Evolutionary conservation across 2,113 vertebrate species (phyloP).

Genomic region (Procavia capensis): DNA sequence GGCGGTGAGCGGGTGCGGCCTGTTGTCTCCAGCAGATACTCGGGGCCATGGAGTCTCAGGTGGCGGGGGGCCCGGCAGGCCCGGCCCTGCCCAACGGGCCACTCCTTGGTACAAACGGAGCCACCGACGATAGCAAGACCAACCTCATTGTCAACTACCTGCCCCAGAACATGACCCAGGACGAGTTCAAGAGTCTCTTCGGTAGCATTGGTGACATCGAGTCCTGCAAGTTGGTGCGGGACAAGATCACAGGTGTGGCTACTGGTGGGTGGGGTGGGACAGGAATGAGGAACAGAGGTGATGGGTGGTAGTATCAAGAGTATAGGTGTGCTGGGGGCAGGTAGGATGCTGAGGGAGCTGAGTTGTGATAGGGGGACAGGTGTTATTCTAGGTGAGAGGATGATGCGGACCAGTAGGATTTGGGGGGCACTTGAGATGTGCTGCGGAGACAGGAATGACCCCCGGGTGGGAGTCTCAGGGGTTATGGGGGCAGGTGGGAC

Average conservation of each 20-base stretch:
- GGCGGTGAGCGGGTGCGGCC: slow-evolving; percentile 73
- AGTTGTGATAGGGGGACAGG: neutral
- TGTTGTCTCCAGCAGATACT: slow-evolving; percentile 96
- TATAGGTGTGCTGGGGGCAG: neutral
- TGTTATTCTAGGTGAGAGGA: neutral
- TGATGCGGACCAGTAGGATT: neutral
- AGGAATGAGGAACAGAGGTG: neutral
- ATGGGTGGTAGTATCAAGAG: neutral
- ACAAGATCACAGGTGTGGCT: slow-evolving; percentile 95
- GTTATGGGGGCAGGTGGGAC: neutral
- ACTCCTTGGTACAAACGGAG: slow-evolving; percentile 92
- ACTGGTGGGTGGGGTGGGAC: neutral
- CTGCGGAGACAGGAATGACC: neutral
- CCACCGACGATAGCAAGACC: slow-evolving; percentile 97
- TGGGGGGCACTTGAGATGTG: neutral
- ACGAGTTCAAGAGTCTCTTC: slow-evolving; percentile 97
- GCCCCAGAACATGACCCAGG: slow-evolving; percentile 99
- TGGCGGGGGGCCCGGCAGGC: slow-evolving; percentile 95
- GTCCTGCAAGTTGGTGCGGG: slow-evolving; percentile 96
- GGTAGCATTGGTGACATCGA: slow-evolving; percentile 98
- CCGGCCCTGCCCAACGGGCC: slow-evolving; percentile 94
- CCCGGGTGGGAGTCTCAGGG: neutral
- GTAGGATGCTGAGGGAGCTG: neutral
- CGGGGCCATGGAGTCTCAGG: slow-evolving; percentile 99
- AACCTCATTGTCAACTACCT: slow-evolving; percentile 99